These are phyloP conservation scores for Scaptomyza hsui DNA, from an alignment of 1,140 invertebrate genomes.

Conservation along the genomic window DNA sequence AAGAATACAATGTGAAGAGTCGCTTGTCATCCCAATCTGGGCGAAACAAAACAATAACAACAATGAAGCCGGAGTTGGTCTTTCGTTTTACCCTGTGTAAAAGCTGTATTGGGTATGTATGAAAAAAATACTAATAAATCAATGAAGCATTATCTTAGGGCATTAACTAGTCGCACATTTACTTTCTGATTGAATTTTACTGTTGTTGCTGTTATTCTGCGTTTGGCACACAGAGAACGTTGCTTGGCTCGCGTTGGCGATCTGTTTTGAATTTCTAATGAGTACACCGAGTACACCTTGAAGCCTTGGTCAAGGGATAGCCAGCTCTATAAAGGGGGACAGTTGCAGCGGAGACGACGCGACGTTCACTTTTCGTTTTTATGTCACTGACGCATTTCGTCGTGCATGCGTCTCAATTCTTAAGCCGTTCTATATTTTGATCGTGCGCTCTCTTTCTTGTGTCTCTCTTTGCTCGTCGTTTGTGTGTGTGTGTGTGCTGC, in stretches of 20 bases:
- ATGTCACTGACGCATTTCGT: conserved; percentile 16
- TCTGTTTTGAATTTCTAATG: conserved; percentile 56
- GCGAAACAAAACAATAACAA: conserved; percentile 29
- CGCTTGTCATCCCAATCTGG: conserved; percentile 39
- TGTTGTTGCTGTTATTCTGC: neutral
- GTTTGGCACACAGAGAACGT: conserved; percentile 55
- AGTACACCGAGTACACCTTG: conserved; percentile 13
- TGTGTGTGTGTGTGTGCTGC: conserved; percentile 39
- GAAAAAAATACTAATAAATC: too few relatives aligned
- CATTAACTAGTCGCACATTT: conserved; percentile 1
- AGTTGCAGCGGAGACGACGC: conserved; percentile 11
- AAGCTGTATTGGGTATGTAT: neutral
- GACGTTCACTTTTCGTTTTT: conserved; percentile 71
- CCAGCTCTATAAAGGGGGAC: neutral
- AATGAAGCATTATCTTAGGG: neutral
- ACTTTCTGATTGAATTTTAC: conserved; percentile 6
- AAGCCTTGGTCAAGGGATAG: conserved; percentile 58
- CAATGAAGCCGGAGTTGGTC: neutral
- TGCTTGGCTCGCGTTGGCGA: conserved; percentile 55
- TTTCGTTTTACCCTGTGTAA: conserved; percentile 8
- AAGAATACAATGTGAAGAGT: conserved; percentile 31
- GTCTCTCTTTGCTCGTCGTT: neutral
- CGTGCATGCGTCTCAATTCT: conserved; percentile 22
- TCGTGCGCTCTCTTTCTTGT: neutral
- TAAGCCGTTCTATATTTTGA: conserved; percentile 1